Conservation (phyloP, 2,797 vertebrate species). For the Naso thynnoides region DNA sequence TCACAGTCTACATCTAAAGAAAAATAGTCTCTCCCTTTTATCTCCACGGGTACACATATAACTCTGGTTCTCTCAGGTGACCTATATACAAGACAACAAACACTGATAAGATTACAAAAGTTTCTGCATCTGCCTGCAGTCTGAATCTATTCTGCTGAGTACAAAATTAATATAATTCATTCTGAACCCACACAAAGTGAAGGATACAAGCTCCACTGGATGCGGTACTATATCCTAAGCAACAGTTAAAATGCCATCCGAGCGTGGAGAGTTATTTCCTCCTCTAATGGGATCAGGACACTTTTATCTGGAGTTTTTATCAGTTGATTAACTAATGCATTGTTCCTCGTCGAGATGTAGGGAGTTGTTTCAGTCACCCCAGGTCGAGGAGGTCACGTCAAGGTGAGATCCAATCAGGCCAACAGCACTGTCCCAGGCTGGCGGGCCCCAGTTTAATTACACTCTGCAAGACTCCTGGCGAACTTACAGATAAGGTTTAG, state of each 20-base stretch:
- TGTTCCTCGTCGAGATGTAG: conserved; percentile 71
- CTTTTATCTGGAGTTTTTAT: conserved; percentile 83
- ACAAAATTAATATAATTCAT: conserved; percentile 60
- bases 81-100: conserved; percentile 28
- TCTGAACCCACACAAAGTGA: conserved; percentile 51
- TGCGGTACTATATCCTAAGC: conserved; percentile 57
- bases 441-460: conserved; percentile 78
- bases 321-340: conserved; percentile 84
- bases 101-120: conserved; percentile 43
- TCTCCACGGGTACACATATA: not conserved
- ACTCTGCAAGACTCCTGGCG: conserved; percentile 60
- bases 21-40: not conserved
- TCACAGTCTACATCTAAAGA: conserved; percentile 5
- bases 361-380: conserved; percentile 64
- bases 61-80: conserved; percentile 35
- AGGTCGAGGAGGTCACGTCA: conserved; percentile 79
- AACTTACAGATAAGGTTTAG: conserved; percentile 72
- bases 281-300: conserved; percentile 81
- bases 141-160: conserved; percentile 62
- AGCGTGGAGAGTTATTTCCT: conserved; percentile 77
- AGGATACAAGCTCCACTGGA: conserved; percentile 33
- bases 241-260: conserved; percentile 68
- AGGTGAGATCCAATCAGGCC: conserved; percentile 86
- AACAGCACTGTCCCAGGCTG: conserved; percentile 59
- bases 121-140: conserved; percentile 39